These are phyloP conservation scores for Alethe castanea DNA, from an alignment of 2,113 vertebrate genomes.

Conservation along the genomic window DNA sequence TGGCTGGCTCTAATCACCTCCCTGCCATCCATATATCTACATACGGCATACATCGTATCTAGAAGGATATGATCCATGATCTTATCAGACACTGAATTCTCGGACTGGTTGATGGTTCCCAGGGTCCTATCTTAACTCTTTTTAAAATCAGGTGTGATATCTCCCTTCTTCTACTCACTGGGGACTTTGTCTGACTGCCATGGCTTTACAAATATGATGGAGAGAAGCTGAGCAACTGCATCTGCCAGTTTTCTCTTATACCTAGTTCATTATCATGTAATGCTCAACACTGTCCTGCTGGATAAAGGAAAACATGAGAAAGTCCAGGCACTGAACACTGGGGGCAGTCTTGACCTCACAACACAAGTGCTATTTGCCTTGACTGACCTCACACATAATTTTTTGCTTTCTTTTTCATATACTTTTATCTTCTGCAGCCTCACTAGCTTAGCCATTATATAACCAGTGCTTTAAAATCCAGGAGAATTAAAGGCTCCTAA, in stretches of 20 bases:
- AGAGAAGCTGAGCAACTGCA: background rate
- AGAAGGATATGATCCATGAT: background rate
- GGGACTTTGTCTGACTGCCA: background rate
- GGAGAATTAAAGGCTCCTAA: slow-evolving; percentile 12
- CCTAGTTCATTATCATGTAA: background rate
- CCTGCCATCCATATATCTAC: background rate
- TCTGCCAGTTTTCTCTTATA: background rate
- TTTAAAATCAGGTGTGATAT: background rate
- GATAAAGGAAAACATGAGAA: background rate
- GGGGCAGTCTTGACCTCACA: background rate
- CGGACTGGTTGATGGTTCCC: background rate
- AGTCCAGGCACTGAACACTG: background rate
- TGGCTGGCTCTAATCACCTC: background rate
- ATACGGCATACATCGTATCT: background rate
- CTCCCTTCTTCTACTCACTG: background rate
- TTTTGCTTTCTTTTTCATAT: background rate
- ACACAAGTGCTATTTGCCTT: background rate
- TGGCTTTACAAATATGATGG: background rate
- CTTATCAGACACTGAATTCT: background rate
- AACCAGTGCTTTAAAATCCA: background rate
- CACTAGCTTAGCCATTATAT: slow-evolving; percentile 8
- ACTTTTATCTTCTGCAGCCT: background rate
- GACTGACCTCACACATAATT: background rate
- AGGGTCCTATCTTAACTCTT: background rate
- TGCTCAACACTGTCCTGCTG: background rate